Evolutionary conservation across 2,888 invertebrate species (phyloP).

Genomic region (Nephrotoma appendiculata): DNA sequence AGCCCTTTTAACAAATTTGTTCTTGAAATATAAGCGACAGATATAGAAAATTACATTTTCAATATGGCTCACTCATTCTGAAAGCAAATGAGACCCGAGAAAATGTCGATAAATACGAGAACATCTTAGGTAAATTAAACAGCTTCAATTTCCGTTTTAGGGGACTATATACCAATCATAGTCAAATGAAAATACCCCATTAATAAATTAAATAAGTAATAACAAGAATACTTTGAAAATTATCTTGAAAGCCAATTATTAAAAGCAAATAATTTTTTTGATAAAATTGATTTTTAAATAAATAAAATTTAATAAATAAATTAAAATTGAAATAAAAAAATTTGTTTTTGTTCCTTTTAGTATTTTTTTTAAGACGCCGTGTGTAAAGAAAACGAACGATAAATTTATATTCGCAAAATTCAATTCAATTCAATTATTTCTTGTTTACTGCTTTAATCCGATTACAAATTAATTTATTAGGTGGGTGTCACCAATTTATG

Average conservation of each 20-base stretch:
- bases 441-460: not conserved
- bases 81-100: too few species aligned
- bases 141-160: too few species aligned
- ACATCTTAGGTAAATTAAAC: too few species aligned
- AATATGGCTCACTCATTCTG: too few species aligned
- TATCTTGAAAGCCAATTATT: not conserved
- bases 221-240: not conserved
- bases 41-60: too few species aligned
- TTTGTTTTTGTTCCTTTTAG: not conserved
- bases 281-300: not conserved
- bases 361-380: not conserved
- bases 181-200: too few species aligned
- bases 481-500: slow-evolving; percentile 7
- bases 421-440: not conserved
- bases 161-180: too few species aligned
- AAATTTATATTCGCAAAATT: not conserved
- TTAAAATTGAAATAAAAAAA: not conserved
- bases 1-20: too few species aligned
- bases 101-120: too few species aligned
- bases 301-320: not conserved
- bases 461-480: slow-evolving; percentile 6
- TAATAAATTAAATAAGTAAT: not conserved
- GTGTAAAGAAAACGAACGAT: not conserved
- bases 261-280: not conserved
- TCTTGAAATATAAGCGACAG: too few species aligned